These are phyloP conservation scores for Trichopria drosophilae DNA, from an alignment of 2,888 invertebrate genomes.

Conservation along the genomic window DNA sequence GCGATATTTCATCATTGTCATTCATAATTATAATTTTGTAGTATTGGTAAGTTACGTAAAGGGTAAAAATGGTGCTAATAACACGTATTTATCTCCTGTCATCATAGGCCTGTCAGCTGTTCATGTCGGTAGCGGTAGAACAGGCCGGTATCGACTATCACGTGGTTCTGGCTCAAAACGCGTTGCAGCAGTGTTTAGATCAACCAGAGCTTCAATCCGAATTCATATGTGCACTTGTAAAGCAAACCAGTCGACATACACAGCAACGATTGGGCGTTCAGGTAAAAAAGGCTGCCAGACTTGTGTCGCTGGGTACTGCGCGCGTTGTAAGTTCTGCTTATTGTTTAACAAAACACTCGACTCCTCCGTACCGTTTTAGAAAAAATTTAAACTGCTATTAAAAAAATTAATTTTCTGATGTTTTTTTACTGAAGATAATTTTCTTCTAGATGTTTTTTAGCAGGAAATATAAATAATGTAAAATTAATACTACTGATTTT, in stretches of 20 bases:
- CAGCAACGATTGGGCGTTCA: slow-evolving; percentile 78
- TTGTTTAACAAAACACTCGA: too few species aligned
- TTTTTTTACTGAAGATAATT: too few species aligned
- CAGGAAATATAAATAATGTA: too few species aligned
- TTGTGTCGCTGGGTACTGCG: slow-evolving; percentile 59
- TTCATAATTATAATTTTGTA: too few species aligned
- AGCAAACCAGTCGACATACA: slow-evolving; percentile 88
- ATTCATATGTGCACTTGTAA: slow-evolving; percentile 86
- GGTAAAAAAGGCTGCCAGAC: slow-evolving; percentile 69
- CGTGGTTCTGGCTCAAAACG: slow-evolving; percentile 94
- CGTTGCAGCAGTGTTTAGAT: slow-evolving; percentile 88
- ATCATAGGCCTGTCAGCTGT: slow-evolving; percentile 86
- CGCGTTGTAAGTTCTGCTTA: slow-evolving; percentile 60
- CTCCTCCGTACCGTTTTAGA: slow-evolving; percentile 48
- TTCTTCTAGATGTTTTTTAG: too few species aligned
- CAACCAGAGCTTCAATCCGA: slow-evolving; percentile 90
- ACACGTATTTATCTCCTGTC: too few species aligned
- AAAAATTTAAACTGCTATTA: too few species aligned
- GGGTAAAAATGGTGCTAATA: too few species aligned
- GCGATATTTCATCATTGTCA: too few species aligned
- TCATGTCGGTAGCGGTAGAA: slow-evolving; percentile 94
- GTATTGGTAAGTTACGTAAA: too few species aligned
- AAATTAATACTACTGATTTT: too few species aligned
- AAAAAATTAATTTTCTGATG: too few species aligned
- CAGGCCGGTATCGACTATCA: slow-evolving; percentile 96